Percentiles rank a stretch among this genome's conserved stretches.
phyloP scores from a whole-genome alignment of 1,140 invertebrate species.

The Zaprionus ornatus region DNA sequence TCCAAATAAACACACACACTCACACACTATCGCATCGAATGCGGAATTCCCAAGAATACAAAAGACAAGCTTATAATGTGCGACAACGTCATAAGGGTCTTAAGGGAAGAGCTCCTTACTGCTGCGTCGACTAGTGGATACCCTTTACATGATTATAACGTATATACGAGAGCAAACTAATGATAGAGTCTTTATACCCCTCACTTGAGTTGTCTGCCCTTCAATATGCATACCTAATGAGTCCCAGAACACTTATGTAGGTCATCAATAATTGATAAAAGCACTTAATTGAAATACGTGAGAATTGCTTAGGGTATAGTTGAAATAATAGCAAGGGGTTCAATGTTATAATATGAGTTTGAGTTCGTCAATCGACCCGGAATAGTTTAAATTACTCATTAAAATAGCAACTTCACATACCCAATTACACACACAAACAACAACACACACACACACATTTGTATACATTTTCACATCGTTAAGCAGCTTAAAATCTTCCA shows the following conservation, averaged over 20 bases:
- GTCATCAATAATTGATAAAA: neutral
- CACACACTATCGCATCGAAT: neutral
- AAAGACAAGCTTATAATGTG: neutral
- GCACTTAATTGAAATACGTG: neutral
- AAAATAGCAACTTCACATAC: conserved; percentile 19
- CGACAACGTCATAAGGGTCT: neutral
- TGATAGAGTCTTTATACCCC: neutral
- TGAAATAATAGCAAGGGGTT: neutral
- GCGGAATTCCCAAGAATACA: conserved; percentile 30
- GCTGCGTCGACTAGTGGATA: neutral
- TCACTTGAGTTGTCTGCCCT: neutral
- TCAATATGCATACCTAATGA: neutral
- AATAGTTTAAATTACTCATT: neutral
- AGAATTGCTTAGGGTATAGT: neutral
- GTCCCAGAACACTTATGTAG: conserved; percentile 1
- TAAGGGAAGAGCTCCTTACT: neutral
- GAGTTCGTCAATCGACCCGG: conserved; percentile 10
- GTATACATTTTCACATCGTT: conserved; percentile 30
- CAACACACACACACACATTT: neutral
- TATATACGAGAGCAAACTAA: neutral
- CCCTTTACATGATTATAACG: neutral
- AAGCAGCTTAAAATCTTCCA: conserved; percentile 47
- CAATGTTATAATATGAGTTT: neutral
- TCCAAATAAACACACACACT: conserved; percentile 7
- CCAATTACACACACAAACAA: neutral